phyloP scores from a whole-genome alignment of 2,888 invertebrate species.

The Microchrysa polita region DNA sequence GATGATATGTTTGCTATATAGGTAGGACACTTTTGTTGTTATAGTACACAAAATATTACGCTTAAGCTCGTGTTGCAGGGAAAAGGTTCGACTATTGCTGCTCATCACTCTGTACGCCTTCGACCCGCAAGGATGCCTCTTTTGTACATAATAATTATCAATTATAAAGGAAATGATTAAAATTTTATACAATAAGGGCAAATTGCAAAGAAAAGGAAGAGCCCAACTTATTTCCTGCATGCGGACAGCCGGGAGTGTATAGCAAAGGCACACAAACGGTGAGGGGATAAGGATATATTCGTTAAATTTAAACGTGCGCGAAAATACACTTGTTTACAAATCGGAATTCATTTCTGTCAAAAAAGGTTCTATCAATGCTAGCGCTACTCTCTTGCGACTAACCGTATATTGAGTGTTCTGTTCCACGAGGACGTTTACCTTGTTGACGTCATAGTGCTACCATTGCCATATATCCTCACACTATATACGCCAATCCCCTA shows the following conservation, averaged over 20 bases:
- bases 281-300: background rate
- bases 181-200: background rate
- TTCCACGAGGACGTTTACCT: slow-evolving; percentile 55
- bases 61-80: background rate
- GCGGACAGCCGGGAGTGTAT: background rate
- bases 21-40: background rate
- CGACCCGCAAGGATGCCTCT: background rate
- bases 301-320: slow-evolving; percentile 30
- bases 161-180: background rate
- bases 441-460: slow-evolving; percentile 56
- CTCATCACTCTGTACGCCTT: background rate
- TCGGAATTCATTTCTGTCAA: background rate
- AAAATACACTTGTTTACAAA: slow-evolving; percentile 17
- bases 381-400: background rate
- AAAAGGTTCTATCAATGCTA: background rate
- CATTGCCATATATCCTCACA: slow-evolving; percentile 54
- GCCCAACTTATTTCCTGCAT: background rate
- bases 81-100: background rate
- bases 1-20: background rate
- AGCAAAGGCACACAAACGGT: background rate
- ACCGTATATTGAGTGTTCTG: background rate
- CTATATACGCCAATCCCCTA: slow-evolving; percentile 48
- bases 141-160: background rate
- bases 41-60: background rate
- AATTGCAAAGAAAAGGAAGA: background rate